Conservation (phyloP, 2,797 vertebrate species). For the Allobates femoralis region DNA sequence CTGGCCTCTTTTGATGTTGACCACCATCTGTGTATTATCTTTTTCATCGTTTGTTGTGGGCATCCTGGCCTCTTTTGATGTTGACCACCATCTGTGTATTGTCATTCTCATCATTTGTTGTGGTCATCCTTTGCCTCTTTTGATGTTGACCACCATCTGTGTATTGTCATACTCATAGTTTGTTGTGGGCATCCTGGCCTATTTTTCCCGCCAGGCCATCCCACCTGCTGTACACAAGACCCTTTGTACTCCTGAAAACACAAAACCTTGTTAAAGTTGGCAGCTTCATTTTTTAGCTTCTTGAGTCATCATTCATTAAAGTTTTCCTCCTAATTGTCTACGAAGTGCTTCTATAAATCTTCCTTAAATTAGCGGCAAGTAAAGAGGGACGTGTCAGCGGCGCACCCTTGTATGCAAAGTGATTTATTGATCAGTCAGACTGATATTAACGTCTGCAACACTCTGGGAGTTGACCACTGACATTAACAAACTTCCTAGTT, state of each 20-base stretch:
- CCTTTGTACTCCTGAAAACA: background rate
- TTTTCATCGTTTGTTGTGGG: background rate
- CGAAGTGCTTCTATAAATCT: conserved; percentile 58
- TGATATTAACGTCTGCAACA: conserved; percentile 56
- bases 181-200: background rate
- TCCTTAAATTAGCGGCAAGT: conserved; percentile 55
- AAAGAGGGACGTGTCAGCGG: conserved; percentile 50
- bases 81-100: background rate
- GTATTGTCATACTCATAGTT: background rate
- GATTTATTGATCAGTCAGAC: conserved; percentile 61
- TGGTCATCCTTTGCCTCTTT: background rate
- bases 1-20: background rate
- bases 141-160: background rate
- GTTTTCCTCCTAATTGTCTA: conserved; percentile 57
- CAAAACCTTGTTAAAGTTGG: background rate
- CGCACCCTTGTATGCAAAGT: conserved; percentile 58
- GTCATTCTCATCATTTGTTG: background rate
- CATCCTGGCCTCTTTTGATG: background rate
- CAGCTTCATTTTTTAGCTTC: conserved; percentile 5
- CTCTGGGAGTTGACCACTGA: conserved; percentile 58
- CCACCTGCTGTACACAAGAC: background rate
- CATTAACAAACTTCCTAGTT: conserved; percentile 55
- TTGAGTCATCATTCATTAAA: conserved; percentile 33
- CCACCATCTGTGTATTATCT: background rate
- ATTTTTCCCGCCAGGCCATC: background rate